Evolutionary conservation across 2,113 vertebrate species (phyloP).

Genomic region (Lepidothrix coronata): DNA sequence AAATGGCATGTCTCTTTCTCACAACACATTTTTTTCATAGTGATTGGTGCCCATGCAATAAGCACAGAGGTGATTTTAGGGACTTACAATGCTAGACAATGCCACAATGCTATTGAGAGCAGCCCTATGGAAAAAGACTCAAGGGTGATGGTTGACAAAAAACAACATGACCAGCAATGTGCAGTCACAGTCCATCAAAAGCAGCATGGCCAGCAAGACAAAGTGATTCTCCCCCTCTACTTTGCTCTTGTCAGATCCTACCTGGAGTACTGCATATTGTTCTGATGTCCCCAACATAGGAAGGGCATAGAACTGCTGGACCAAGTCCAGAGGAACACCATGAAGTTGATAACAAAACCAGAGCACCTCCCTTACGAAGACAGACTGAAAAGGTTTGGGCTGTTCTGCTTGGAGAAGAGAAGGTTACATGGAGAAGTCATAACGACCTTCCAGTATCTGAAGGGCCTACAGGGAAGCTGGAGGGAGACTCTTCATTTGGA

Average conservation of each 20-base stretch:
- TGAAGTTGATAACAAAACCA: neutral
- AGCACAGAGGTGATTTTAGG: neutral
- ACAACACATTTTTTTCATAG: neutral
- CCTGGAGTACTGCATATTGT: rapidly evolving
- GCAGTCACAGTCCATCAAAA: neutral
- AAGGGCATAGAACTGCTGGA: neutral
- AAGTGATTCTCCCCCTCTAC: neutral
- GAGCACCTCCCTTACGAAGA: neutral
- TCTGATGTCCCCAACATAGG: neutral
- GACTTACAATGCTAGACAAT: neutral
- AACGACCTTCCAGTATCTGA: neutral
- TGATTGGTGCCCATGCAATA: neutral
- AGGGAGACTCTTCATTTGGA: neutral
- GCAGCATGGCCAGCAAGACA: rapidly evolving
- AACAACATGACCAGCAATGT: neutral
- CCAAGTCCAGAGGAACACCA: neutral
- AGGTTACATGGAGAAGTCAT: neutral
- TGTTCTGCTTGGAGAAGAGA: neutral
- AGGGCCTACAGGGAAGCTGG: neutral
- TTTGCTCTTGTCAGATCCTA: neutral
- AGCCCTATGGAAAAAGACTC: neutral
- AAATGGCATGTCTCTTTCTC: neutral
- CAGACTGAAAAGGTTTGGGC: neutral
- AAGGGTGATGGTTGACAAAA: rapidly evolving
- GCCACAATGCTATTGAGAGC: neutral